Evolutionary conservation across 2,113 vertebrate genomes (phyloP), one percentile per base, ranked within the genome.

Genomic region (Vidua chalybeata): DNA sequence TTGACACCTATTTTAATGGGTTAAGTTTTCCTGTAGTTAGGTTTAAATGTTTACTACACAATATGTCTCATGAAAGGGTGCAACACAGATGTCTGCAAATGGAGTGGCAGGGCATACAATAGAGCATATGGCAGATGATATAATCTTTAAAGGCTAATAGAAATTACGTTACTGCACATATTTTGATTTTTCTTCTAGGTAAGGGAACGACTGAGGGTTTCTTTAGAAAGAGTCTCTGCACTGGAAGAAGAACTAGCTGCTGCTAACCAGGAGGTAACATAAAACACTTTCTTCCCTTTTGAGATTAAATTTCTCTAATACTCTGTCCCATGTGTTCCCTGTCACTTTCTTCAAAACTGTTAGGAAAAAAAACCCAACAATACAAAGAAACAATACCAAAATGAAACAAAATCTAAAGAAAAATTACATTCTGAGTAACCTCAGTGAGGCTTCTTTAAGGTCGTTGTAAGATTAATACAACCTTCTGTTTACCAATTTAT

Each of bases 161-260:
- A 96, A 96, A 95, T 87, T 92, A 96, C 83, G 90, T 98, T 97
- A 98, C 95, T 97, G 96, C 96, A 97, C 93, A 95, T 97, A 96
- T 97, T 98, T 97, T 98, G 97, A 76, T 98, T 97, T 98, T 98
- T 97, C 97, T 98, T 98, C 95, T 97, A 99, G 99, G 99, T 99
- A 95, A 98, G 98, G 97, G 99, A 99, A 98, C 98, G 99, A 98
- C 98, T 99, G 97, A 98, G 99, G 89, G 99, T 99, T 98, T 99
- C 99, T 87, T 98, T 99, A 97, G 99, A 99, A 98, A 99, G 99
- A 98, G 99, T 99, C 95, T 99, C 99, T 73, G 99, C 97, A 96
- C 98, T 99, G 98, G 99, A 99, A 98, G 99, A 99, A 98, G 99
- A 99, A 98, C 98, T 99, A 93, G 97, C 99, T 94, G 98, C 98